Conservation (phyloP, 2,113 vertebrate species). For the Sinocyclocheilus anophthalmus region DNA sequence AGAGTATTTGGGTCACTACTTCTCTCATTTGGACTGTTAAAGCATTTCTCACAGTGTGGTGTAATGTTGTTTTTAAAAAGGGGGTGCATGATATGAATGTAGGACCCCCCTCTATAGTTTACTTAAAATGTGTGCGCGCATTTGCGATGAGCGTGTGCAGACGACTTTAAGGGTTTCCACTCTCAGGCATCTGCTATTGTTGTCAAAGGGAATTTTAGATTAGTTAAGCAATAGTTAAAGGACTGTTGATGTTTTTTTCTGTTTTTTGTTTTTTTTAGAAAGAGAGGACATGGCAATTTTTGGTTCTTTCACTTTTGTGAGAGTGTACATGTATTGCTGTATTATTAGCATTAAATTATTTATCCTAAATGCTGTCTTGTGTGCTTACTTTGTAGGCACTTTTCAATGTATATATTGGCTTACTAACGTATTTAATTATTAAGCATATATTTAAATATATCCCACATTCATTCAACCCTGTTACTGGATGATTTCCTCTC, state of each 20-base stretch:
- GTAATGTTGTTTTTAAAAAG: neutral
- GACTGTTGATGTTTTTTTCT: conserved; percentile 54
- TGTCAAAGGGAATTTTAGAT: conserved; percentile 56
- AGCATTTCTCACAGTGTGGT: conserved; percentile 39
- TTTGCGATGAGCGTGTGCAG: conserved; percentile 33
- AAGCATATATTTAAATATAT: neutral
- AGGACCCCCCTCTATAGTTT: conserved; percentile 35
- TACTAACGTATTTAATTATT: neutral
- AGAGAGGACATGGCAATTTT: conserved; percentile 40
- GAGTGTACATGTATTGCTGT: conserved; percentile 63
- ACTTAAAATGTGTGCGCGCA: conserved; percentile 39
- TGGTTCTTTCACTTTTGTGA: conserved; percentile 60
- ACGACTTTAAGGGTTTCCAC: conserved; percentile 46
- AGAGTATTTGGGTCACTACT: conserved; percentile 17
- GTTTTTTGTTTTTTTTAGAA: conserved; percentile 42
- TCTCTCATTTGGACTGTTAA: conserved; percentile 49
- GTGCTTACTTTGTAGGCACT: conserved; percentile 20
- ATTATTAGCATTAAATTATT: conserved; percentile 75
- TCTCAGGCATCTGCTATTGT: conserved; percentile 54
- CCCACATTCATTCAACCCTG: neutral
- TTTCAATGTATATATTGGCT: neutral
- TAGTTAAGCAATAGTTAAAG: conserved; percentile 64
- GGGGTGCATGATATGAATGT: conserved; percentile 48
- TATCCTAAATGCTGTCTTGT: conserved; percentile 54
- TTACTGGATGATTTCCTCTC: neutral